phyloP scores from a whole-genome alignment of 1,140 invertebrate species.

The Berghia stephanieae region DNA sequence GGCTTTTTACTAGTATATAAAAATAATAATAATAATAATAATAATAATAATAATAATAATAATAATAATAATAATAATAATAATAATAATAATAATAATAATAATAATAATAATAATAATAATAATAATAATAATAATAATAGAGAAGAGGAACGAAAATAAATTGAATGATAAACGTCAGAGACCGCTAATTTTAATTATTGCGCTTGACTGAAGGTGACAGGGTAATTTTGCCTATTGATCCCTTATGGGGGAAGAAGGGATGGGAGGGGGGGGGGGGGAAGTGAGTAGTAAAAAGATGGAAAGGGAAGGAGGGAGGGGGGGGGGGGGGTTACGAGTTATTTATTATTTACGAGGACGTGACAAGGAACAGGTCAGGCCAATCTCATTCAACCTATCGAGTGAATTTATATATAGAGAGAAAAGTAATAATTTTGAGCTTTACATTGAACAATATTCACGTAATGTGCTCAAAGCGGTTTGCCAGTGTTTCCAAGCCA shows the following conservation, averaged over 20 bases:
- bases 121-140: slow-evolving; percentile 3
- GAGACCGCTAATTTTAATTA: background rate
- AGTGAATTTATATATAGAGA: no score
- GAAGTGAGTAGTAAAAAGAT: background rate
- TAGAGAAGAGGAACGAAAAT: background rate
- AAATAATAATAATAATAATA: background rate
- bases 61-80: background rate
- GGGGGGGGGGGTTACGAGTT: no score
- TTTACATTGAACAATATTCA: no score
- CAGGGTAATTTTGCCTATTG: background rate
- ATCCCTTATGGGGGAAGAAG: background rate
- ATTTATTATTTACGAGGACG: no score
- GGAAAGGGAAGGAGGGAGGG: background rate
- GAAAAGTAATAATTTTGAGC: no score
- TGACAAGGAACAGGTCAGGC: background rate
- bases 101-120: background rate
- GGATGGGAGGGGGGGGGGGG: background rate
- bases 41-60: slow-evolving; percentile 3
- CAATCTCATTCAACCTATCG: no score
- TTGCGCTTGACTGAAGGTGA: background rate
- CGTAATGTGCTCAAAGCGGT: no score
- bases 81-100: background rate
- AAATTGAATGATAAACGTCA: background rate
- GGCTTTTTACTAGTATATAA: no score
- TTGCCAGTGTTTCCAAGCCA: no score